A percentile compares a stretch with the other conserved stretches of the same genome.
phyloP scores from a whole-genome alignment of 2,113 vertebrate genomes.

The Ceuthmochares aereus region DNA sequence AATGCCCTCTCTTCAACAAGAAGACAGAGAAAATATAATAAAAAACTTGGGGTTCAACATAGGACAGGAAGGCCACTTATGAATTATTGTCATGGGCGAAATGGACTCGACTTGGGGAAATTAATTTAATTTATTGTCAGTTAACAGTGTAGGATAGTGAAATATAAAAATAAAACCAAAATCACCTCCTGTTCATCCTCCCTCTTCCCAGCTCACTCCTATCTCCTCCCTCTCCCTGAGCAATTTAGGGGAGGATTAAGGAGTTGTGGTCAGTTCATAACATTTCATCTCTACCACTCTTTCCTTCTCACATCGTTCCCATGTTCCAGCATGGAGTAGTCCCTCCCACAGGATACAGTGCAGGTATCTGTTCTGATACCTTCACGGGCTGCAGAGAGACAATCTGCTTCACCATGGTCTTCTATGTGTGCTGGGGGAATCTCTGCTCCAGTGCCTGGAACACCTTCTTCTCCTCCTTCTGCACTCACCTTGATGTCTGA shows the following conservation, averaged over 20 bases:
- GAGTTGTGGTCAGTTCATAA: neutral
- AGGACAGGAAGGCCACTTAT: neutral
- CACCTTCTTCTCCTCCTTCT: neutral
- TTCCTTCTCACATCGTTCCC: neutral
- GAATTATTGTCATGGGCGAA: neutral
- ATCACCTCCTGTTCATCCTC: fast-evolving
- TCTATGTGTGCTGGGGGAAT: neutral
- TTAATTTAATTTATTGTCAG: neutral
- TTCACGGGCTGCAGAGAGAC: neutral
- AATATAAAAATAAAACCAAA: neutral
- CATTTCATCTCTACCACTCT: fast-evolving
- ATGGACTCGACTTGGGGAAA: neutral
- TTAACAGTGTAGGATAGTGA: neutral
- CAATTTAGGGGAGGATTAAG: fast-evolving
- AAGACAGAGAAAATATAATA: neutral
- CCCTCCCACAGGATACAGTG: neutral
- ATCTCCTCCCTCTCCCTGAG: fast-evolving
- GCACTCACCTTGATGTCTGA: neutral
- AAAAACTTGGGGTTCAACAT: neutral
- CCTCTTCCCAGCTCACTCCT: neutral
- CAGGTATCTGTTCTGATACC: fast-evolving
- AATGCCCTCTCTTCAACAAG: fast-evolving
- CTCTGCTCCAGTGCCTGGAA: neutral
- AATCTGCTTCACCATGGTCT: neutral
- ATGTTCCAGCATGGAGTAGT: neutral